Evolutionary conservation across 1,140 invertebrate species (phyloP).

Genomic region (Drosophila busckii): DNA sequence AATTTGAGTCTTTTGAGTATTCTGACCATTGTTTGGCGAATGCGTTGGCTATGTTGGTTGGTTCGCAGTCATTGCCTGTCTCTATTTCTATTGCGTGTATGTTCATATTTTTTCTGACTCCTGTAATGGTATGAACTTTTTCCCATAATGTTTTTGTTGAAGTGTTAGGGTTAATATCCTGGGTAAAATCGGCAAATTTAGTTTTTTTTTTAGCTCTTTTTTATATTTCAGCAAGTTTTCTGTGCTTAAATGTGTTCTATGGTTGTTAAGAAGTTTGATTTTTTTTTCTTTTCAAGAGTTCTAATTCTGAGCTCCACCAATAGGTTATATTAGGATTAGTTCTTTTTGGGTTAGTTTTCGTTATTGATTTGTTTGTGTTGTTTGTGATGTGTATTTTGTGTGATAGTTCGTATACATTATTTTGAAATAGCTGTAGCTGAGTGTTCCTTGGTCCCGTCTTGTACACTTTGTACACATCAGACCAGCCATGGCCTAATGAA

Average conservation of each 20-base stretch:
- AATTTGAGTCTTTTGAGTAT: conserved; percentile 3
- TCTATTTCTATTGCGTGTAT: background rate
- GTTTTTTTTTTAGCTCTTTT: conserved; percentile 1
- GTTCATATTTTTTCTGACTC: background rate
- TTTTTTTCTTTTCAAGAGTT: conserved; percentile 3
- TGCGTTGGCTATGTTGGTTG: background rate
- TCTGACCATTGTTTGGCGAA: conserved; percentile 6
- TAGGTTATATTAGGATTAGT: background rate
- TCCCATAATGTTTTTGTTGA: background rate
- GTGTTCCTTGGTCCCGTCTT: too few species aligned
- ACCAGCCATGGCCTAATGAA: too few species aligned
- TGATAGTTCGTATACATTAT: too few species aligned
- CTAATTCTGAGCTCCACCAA: conserved; percentile 1
- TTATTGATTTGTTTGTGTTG: conserved; percentile 2
- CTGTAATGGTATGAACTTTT: conserved; percentile 7
- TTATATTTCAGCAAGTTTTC: conserved; percentile 2
- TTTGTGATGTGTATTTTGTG: too few species aligned
- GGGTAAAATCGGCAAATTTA: background rate
- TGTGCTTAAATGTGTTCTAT: background rate
- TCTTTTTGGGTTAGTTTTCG: background rate
- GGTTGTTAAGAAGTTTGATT: background rate
- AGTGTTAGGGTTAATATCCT: conserved; percentile 4
- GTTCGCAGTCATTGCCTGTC: background rate
- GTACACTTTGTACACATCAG: too few species aligned
- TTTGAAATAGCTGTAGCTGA: too few species aligned